Base-by-base conservation (phyloP, 2,797 vertebrate genomes). In the Lacerta agilis region DNA sequence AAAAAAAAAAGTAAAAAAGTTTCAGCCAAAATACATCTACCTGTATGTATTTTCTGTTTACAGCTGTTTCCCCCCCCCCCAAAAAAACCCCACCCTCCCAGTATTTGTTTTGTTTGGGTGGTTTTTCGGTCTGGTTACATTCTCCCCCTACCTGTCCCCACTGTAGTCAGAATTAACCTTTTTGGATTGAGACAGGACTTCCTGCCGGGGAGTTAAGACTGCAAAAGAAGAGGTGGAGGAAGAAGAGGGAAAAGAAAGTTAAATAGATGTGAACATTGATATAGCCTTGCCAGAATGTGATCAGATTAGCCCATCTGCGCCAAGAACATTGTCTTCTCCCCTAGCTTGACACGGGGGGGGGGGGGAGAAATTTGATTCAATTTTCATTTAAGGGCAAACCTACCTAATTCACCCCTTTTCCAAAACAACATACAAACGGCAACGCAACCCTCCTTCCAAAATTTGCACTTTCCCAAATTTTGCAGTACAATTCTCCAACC, bases 171-270 rank as follows among this genome's bases (percentile, higher is more conserved):
- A 0, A 33, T 85, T 15, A 9, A 81, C 49, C 43, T 10, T 82
- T 79, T 89, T 89, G 33, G 8, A 67, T 58, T 2, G n/a, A 7
- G 83, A 64, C 38, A 89, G 72, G 9, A 18, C 78, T 80, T 85
- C 88, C 27, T 85, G 88, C 43, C 88, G 66, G 11, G 88, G 27
- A 49, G 78, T 89, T 64, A 89, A 81, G 61, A 41, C 88, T 89
- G 79, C 15, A 84, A 72, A 88, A 88, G 69, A 49, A 23, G 4
- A 10, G 23, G 10, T 15, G 10, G 11, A 5, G 8, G n/a, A 25
- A 25, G n/a, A 29, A 71, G 27, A 9, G 69, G 29, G 38, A 4
- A 4, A 3, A 29, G 11, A 6, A 3, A n/a, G 29, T 25, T 1
- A 3, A 17, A 45, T 29, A 29, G 41, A 4, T 45, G 33, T 77